Conservation (phyloP, 1,140 invertebrate genomes). For the Colletes latitarsis region DNA sequence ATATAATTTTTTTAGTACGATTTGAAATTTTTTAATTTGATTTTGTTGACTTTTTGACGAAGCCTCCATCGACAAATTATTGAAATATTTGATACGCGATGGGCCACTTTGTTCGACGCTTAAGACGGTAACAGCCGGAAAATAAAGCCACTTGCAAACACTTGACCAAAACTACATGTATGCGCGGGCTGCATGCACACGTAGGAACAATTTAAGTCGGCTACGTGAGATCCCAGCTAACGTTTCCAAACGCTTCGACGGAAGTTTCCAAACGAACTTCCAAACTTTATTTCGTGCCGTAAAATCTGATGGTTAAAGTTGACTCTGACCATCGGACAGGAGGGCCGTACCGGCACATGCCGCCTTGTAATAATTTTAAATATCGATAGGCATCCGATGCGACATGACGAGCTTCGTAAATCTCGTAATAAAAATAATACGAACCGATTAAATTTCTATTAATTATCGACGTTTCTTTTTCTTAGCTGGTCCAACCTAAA, state of each 20-base stretch:
- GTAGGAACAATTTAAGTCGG: slow-evolving; percentile 19
- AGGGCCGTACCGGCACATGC: background rate
- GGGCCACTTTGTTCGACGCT: too few relatives aligned
- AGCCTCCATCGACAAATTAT: too few relatives aligned
- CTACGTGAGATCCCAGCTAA: slow-evolving; percentile 10
- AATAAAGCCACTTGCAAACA: slow-evolving; percentile 15
- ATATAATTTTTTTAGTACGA: too few relatives aligned
- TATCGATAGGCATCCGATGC: background rate
- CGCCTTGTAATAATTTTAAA: background rate
- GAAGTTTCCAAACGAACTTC: slow-evolving; percentile 16
- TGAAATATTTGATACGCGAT: too few relatives aligned
- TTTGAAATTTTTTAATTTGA: too few relatives aligned
- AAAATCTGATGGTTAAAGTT: slow-evolving; percentile 29
- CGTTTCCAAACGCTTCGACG: background rate
- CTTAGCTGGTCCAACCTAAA: too few relatives aligned
- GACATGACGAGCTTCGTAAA: too few relatives aligned
- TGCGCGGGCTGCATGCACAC: background rate
- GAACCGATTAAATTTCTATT: too few relatives aligned
- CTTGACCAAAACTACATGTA: background rate
- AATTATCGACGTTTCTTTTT: too few relatives aligned
- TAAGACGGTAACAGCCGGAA: background rate
- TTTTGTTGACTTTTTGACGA: too few relatives aligned
- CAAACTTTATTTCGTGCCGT: slow-evolving; percentile 16
- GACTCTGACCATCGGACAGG: slow-evolving; percentile 2
- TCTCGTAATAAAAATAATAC: too few relatives aligned